These are phyloP conservation scores for Cairina moschata DNA, from an alignment of 2,113 vertebrate genomes.

Conservation along the genomic window DNA sequence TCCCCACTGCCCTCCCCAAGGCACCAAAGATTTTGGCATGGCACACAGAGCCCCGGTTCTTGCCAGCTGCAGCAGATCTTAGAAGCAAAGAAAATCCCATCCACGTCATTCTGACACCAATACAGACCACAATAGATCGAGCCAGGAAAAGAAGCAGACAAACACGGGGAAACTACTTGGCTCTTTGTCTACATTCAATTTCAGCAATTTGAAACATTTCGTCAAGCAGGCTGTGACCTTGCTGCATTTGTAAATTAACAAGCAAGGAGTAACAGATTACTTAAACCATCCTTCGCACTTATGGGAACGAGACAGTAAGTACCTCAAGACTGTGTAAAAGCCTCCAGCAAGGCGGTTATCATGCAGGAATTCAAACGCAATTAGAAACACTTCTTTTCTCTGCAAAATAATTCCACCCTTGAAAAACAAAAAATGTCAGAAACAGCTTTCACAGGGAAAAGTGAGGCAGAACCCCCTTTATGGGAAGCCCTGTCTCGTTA, in stretches of 20 bases:
- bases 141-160: not conserved
- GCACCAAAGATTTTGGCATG: fast-evolving
- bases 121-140: not conserved
- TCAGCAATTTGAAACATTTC: not conserved
- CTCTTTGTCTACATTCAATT: not conserved
- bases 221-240: not conserved
- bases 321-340: not conserved
- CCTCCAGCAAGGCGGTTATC: constrained; percentile 41
- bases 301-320: not conserved
- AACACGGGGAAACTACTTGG: not conserved
- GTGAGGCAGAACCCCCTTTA: not conserved
- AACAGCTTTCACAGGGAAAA: not conserved
- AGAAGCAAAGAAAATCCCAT: not conserved
- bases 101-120: not conserved
- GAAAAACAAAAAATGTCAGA: not conserved
- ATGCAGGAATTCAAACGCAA: constrained; percentile 22
- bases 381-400: constrained; percentile 18
- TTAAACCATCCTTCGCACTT: constrained; percentile 18
- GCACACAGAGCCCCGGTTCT: not conserved
- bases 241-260: constrained; percentile 10
- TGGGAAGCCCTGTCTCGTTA: not conserved
- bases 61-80: fast-evolving
- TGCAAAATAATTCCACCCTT: constrained; percentile 5
- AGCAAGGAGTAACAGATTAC: not conserved
- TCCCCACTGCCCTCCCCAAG: not conserved